These are phyloP conservation scores for Anoplophora glabripennis DNA, from an alignment of 1,140 invertebrate genomes.

Conservation along the genomic window DNA sequence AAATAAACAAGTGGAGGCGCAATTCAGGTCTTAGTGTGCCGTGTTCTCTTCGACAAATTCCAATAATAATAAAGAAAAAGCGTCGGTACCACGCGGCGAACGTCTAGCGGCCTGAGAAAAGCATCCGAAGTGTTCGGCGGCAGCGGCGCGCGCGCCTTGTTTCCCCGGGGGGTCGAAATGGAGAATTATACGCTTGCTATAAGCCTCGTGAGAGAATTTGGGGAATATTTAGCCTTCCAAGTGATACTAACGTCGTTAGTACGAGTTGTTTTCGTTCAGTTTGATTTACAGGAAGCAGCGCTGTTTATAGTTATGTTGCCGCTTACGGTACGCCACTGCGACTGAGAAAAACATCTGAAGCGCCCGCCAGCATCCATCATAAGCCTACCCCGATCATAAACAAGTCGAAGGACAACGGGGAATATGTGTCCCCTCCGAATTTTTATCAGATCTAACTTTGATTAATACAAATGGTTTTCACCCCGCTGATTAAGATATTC, in stretches of 20 bases:
- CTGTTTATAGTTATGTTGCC: too few species aligned
- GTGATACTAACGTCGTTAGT: too few species aligned
- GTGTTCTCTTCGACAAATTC: conserved; percentile 25
- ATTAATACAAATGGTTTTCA: conserved; percentile 25
- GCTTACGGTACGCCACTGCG: conserved; percentile 14
- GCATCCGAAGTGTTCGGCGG: conserved; percentile 13
- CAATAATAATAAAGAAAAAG: conserved; percentile 29
- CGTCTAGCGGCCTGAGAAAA: conserved; percentile 23
- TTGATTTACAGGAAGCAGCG: too few species aligned
- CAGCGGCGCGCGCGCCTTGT: too few species aligned
- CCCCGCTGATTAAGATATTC: conserved; percentile 21
- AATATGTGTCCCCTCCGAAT: conserved; percentile 14
- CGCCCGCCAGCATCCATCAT: conserved; percentile 25
- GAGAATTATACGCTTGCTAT: too few species aligned
- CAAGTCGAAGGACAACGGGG: conserved; percentile 23
- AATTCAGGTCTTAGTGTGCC: conserved; percentile 11
- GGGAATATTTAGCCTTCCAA: too few species aligned
- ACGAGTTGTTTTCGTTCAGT: too few species aligned
- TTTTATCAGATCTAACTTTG: conserved; percentile 25
- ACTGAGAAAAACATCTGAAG: conserved; percentile 23
- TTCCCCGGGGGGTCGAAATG: too few species aligned
- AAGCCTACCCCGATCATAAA: conserved; percentile 25
- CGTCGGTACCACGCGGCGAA: conserved; percentile 20
- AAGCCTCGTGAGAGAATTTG: too few species aligned
- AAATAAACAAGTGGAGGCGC: neutral